phyloP scores from a whole-genome alignment of 2,888 invertebrate species.

The Orthosia incerta region DNA sequence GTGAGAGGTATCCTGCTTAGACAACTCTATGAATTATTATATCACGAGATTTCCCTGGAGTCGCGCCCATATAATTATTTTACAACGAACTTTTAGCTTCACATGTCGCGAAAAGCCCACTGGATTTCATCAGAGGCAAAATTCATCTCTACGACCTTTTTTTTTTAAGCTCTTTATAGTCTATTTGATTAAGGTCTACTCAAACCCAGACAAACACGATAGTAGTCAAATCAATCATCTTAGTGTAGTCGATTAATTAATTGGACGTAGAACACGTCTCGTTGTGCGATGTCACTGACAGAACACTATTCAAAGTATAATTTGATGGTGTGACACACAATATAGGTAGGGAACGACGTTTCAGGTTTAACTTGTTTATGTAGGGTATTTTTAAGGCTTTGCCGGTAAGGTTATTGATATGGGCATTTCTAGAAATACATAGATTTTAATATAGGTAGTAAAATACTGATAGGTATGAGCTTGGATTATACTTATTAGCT shows the following conservation, averaged over 20 bases:
- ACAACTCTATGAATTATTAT: conserved; percentile 59
- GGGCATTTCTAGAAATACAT: conserved; percentile 11
- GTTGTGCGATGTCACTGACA: conserved; percentile 47
- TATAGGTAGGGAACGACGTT: conserved; percentile 24
- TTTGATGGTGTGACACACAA: conserved; percentile 54
- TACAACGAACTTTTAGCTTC: conserved; percentile 32
- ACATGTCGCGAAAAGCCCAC: conserved; percentile 2
- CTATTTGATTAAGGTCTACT: background rate
- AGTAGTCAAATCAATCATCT: conserved; percentile 49
- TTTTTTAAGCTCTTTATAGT: background rate
- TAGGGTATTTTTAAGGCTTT: conserved; percentile 21
- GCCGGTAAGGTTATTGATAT: conserved; percentile 46
- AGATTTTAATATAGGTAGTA: background rate
- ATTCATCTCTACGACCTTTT: background rate
- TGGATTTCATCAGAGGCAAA: background rate
- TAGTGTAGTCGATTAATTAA: conserved; percentile 57
- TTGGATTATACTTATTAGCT: too few species aligned
- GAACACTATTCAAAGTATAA: conserved; percentile 41
- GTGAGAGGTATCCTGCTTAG: conserved; percentile 38
- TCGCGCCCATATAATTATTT: conserved; percentile 33
- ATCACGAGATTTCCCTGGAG: conserved; percentile 51
- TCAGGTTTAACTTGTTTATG: conserved; percentile 16
- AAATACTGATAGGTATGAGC: background rate
- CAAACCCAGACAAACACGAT: background rate
- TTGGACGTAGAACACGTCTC: conserved; percentile 32